Base-by-base conservation (phyloP, 2,888 invertebrate genomes). In the Rugalucina vietnamica region DNA sequence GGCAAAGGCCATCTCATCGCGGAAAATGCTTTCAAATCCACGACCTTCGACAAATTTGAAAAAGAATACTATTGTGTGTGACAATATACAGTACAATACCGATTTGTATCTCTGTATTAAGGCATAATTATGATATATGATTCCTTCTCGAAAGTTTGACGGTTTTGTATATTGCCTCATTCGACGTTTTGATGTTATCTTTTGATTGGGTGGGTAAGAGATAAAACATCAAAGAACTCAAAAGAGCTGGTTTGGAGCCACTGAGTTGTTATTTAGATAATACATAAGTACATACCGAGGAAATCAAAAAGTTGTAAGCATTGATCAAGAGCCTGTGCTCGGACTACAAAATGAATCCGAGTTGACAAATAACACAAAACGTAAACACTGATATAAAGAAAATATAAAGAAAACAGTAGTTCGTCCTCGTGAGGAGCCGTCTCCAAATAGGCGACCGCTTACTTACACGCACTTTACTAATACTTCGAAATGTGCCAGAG, bases 11-110 rank as follows among this genome's bases (percentile, higher is more conserved):
- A 65, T 32, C 65, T 29, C 12, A 21, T 14, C 65, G 24, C 34
- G 14, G 34, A 65, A 4, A 65, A 34, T 8, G 14, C 29, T 18
- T 65, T 65, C 14, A 60, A 65, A 65, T 32, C 32, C 65, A 34
- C 29, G 65, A 65, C 65, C 65, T 65, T 65, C 27, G 29, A 65
- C 65, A 65, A 65, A 65, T 34, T 65, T n/a, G 21, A 65, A 65
- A 21, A 34, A 65, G 32, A 1, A 34, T 24, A 65, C 27, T 34
- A 32, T 65, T 65, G 32, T 65, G 18, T 12, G 21, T 65, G 65
- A 65, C 65, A 65, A 65, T 34, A 65, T 34, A 29, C 5, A 27
- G 60, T 60, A 29, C 29, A 54, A 54, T 54, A 65, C 18, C 32
- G 65, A 65, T 65, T 10, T 34, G 65, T 65, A 65, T 65, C 65